Percentiles rank a stretch among this genome's conserved stretches.
Conservation (phyloP, 2,113 vertebrate species). For the Otolemur garnettii region DNA sequence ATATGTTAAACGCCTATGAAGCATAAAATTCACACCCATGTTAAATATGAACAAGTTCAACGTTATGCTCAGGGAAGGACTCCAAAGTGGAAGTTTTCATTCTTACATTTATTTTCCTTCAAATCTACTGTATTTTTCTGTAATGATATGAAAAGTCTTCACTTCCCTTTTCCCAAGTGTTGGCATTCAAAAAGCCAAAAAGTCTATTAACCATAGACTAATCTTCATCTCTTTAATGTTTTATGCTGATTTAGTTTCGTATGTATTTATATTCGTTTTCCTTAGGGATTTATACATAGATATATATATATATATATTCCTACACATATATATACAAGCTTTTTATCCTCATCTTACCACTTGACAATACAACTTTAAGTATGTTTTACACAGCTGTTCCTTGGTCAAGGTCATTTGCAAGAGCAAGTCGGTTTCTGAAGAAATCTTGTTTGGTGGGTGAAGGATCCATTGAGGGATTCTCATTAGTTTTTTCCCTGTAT, state of each 20-base stretch:
- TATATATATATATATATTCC: constrained; percentile 77
- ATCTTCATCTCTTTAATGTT: constrained; percentile 74
- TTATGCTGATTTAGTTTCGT: constrained; percentile 76
- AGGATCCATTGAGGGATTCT: constrained; percentile 88
- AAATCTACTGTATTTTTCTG: constrained; percentile 72
- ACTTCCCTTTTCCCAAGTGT: constrained; percentile 66
- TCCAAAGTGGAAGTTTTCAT: constrained; percentile 78
- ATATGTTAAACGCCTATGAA: constrained; percentile 61
- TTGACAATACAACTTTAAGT: constrained; percentile 83
- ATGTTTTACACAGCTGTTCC: constrained; percentile 92
- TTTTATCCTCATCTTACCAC: constrained; percentile 82
- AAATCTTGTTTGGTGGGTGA: constrained; percentile 89
- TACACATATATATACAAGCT: constrained; percentile 79
- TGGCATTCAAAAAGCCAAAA: constrained; percentile 73
- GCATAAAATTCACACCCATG: constrained; percentile 70
- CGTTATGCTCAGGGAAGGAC: constrained; percentile 70
- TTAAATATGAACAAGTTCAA: constrained; percentile 68
- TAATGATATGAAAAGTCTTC: constrained; percentile 74
- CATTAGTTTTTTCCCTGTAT: constrained; percentile 91
- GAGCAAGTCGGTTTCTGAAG: constrained; percentile 87
- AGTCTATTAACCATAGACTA: constrained; percentile 78
- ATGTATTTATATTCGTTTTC: constrained; percentile 74
- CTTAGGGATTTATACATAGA: constrained; percentile 77
- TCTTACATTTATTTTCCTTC: constrained; percentile 84
- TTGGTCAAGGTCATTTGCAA: constrained; percentile 89